Percentiles rank a stretch among this genome's conserved stretches.
Conservation (phyloP, 2,888 invertebrate genomes). For the Sericinus montela region DNA sequence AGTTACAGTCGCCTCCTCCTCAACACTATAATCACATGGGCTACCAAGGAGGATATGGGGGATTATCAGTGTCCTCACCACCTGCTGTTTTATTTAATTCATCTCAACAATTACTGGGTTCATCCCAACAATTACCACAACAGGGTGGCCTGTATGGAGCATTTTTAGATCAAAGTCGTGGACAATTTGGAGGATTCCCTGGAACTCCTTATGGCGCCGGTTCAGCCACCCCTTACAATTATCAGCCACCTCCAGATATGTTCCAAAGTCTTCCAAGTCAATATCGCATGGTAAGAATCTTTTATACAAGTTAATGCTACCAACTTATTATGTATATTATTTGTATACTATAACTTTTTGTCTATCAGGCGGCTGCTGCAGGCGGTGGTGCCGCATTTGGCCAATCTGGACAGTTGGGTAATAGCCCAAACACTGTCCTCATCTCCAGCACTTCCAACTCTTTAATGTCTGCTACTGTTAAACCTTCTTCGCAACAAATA, state of each 20-base stretch:
- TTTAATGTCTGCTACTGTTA: slow-evolving; percentile 92
- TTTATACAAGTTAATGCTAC: neutral
- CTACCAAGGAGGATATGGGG: slow-evolving; percentile 87
- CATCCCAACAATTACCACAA: slow-evolving; percentile 81
- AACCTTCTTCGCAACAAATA: slow-evolving; percentile 88
- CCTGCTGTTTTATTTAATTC: slow-evolving; percentile 91
- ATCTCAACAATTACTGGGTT: slow-evolving; percentile 79
- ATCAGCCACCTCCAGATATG: slow-evolving; percentile 83
- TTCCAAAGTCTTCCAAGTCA: slow-evolving; percentile 71
- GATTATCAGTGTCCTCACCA: slow-evolving; percentile 91
- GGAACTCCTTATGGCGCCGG: slow-evolving; percentile 84
- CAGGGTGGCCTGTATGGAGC: slow-evolving; percentile 90
- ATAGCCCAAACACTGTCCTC: slow-evolving; percentile 91
- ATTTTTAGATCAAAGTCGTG: slow-evolving; percentile 87
- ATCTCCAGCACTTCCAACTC: slow-evolving; percentile 93
- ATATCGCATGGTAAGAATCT: slow-evolving; percentile 63
- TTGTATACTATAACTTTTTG: slow-evolving; percentile 2
- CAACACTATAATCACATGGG: slow-evolving; percentile 84
- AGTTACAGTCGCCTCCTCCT: slow-evolving; percentile 84
- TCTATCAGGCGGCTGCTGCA: slow-evolving; percentile 63
- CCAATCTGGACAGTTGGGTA: slow-evolving; percentile 88
- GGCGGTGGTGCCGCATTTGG: slow-evolving; percentile 85
- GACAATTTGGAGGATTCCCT: slow-evolving; percentile 89
- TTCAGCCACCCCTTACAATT: slow-evolving; percentile 85
- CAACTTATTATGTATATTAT: neutral